Base-by-base conservation (phyloP, 2,113 vertebrate species). In the Prionailurus viverrinus region DNA sequence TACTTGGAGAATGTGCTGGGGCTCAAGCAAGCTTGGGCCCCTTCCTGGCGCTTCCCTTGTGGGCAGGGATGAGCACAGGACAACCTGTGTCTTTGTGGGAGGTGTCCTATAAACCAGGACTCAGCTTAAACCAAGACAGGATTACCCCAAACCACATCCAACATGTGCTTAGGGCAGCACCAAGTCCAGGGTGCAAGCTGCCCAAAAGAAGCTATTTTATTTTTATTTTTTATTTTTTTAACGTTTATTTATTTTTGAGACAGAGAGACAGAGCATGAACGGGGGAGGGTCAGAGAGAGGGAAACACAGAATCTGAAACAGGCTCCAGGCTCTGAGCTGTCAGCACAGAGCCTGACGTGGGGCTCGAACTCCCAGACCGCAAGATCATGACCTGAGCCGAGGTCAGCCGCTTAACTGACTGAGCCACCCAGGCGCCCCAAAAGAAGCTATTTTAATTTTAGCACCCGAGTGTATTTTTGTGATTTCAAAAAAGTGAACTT, bases 401-500 rank as follows among this genome's bases (percentile, higher is more conserved):
- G 4, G 41, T 41, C 4, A 5, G 41, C 5, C 41, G 41, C 41
- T 41, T 41, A 41, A 41, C 41, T 5, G 1, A 41, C 41, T 41
- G 41, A 41, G 41, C 41, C 41, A 41, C 41, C 41, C 41, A 41
- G 41, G 41, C 41, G 41, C 41, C 55, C 12, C 25, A n/a, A 80
- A 58, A n/a, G 18, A 76, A 36, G 5, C 36, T 29, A 0, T 39
- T 91, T 79, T 66, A 4, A 76, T 90, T 90, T 92, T 45, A 36
- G 55, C 39, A n/a, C 55, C 33, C 4, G 1, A 39, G 86, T 55
- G 12, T 23, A 4, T 55, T 33, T 63, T 91, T 69, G 61, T 74
- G 48, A 83, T 73, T 96, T 97, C 53, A 58, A 25, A 81, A 81
- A 85, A 45, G 25, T 81, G 69, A 90, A 92, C 31, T 96, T 96